phyloP scores from a whole-genome alignment of 2,888 invertebrate genomes.

The Stenurella melanura region DNA sequence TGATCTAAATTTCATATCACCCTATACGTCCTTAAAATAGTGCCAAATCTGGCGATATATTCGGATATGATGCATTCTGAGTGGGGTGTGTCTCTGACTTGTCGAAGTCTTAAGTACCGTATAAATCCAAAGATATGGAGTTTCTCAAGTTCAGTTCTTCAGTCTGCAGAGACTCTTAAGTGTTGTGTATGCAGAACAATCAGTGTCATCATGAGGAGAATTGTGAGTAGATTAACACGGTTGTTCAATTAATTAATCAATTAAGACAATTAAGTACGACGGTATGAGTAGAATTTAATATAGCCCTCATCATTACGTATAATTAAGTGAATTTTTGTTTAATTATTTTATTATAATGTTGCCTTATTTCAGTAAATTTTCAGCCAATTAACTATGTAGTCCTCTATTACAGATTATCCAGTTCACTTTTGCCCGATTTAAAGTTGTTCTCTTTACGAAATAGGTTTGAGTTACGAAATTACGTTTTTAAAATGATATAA shows the following conservation, averaged over 20 bases:
- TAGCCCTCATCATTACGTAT: background rate
- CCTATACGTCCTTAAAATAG: conserved; percentile 16
- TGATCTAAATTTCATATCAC: background rate
- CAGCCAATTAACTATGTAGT: no score
- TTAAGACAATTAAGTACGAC: background rate
- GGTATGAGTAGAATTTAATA: background rate
- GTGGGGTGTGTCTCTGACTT: conserved; percentile 33
- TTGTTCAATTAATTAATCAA: background rate
- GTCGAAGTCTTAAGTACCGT: conserved; percentile 41
- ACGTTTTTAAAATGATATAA: background rate
- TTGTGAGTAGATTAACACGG: conserved; percentile 31
- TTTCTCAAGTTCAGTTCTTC: conserved; percentile 46
- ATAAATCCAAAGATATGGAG: conserved; percentile 49
- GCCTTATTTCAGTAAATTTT: no score
- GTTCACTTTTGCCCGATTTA: background rate
- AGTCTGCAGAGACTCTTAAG: conserved; percentile 39
- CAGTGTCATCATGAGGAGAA: conserved; percentile 29
- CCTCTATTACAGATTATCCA: no score
- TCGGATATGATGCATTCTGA: conserved; percentile 35
- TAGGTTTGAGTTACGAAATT: background rate
- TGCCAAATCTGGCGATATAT: conserved; percentile 33
- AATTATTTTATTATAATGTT: background rate
- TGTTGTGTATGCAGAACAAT: conserved; percentile 38
- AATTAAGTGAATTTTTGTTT: background rate
- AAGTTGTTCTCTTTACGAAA: background rate